Evolutionary conservation across 2,888 invertebrate genomes (phyloP), one percentile per base, ranked within the genome.

Genomic region (Luperina nickerlii): DNA sequence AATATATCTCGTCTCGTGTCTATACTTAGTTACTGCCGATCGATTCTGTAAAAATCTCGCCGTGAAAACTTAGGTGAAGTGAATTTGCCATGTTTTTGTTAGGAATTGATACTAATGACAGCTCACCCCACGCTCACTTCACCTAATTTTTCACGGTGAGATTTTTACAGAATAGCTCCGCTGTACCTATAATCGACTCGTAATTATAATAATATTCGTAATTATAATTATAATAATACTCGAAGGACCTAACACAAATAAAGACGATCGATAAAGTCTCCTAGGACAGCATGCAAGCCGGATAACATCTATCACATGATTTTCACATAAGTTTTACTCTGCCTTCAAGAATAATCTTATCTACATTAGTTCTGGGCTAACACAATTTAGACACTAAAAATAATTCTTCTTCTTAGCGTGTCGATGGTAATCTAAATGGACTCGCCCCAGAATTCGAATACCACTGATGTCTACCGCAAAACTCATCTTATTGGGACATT

Each of bases 201-300:
- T 24, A 48, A 82, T 76, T 67, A 38, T 48, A 27, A 7, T 75
- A 75, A 76, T 80, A 48, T 71, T 67, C 70, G 24, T 32, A 32
- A 32, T 32, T 32, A 32, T 24, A 48, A 82, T 76, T 67, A 38
- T 48, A 27, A 7, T 75, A 75, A 76, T 80, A 48, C 76, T 67
- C 70, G 24, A 51, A 63, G 69, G 84, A 80, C 60, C 15, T 38
- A 63, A 67, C 51, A 71, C 38, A 3, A 78, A 57, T 78, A 54
- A 24, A 62, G 20, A 18, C 15, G 57, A 45, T 38, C 13, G 68
- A 65, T 60, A 5, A 51, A 74, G 42, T 69, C 74, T 69, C 73
- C 2, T 62, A 15, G 24, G 79, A 67, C 71, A 38, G 15, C 78
- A 78, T 3, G 4, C 27, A 2, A 45, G 6, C 20, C 15, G 32